A percentile compares a stretch with the other conserved stretches of the same genome.
These are phyloP conservation scores for Chironomus tentans DNA, from an alignment of 2,888 invertebrate species.

Conservation along the genomic window DNA sequence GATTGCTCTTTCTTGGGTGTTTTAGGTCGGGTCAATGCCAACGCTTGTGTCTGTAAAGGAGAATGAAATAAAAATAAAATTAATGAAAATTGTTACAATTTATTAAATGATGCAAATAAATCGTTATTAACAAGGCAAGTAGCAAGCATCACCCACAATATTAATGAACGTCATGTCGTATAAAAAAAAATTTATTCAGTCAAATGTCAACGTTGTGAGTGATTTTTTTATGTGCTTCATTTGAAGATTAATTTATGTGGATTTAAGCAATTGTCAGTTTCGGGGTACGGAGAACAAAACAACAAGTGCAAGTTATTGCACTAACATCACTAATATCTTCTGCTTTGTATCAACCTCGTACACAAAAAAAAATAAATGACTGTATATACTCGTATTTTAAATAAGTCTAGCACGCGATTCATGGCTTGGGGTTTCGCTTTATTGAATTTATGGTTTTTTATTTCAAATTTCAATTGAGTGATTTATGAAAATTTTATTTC, in stretches of 20 bases:
- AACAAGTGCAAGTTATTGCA: too few species aligned
- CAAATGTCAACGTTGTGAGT: neutral
- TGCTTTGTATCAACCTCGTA: too few species aligned
- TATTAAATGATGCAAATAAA: conserved; percentile 2
- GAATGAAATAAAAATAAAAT: neutral
- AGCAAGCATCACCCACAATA: conserved; percentile 1
- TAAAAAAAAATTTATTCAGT: neutral
- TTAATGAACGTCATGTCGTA: neutral
- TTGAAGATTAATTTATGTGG: conserved; percentile 26
- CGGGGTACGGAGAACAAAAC: too few species aligned
- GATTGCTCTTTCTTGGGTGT: conserved; percentile 43
- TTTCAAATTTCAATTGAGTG: conserved; percentile 26
- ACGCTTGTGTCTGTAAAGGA: conserved; percentile 50
- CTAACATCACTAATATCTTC: too few species aligned
- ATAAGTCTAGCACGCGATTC: neutral
- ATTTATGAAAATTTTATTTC: conserved; percentile 25
- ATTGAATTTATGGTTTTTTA: conserved; percentile 25
- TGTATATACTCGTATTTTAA: neutral
- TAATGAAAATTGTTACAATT: neutral
- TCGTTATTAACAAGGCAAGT: neutral
- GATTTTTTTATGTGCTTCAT: neutral
- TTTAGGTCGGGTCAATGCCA: conserved; percentile 53
- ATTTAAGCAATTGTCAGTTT: neutral
- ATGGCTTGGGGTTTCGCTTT: neutral
- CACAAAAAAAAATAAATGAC: neutral